Evolutionary conservation across 1,140 invertebrate genomes (phyloP).

Genomic region (Macrotrachela quadricornifera): DNA sequence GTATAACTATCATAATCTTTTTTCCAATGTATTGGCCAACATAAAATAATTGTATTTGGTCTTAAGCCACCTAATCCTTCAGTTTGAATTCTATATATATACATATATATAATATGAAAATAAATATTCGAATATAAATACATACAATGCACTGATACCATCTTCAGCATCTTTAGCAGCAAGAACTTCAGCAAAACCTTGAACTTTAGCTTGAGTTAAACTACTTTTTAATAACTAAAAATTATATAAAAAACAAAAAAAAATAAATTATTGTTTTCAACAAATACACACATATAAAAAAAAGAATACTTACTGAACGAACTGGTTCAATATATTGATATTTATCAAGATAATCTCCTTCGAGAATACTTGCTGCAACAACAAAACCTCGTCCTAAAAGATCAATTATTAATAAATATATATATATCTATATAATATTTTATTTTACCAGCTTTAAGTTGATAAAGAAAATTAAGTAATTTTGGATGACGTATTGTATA

Average conservation of each 20-base stretch:
- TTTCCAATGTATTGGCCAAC: constrained; percentile 84
- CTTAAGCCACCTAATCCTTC: constrained; percentile 86
- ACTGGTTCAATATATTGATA: constrained; percentile 46
- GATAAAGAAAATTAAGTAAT: constrained; percentile 75
- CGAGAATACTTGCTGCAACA: constrained; percentile 68
- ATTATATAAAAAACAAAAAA: no score
- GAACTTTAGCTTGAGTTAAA: constrained; percentile 72
- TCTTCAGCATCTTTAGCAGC: constrained; percentile 58
- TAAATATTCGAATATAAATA: constrained; percentile 11
- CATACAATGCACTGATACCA: constrained; percentile 71
- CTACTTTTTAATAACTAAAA: constrained; percentile 19
- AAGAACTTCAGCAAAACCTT: constrained; percentile 84
- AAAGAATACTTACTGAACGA: no score
- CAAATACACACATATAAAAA: no score
- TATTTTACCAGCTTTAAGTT: constrained; percentile 71
- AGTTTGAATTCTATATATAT: constrained; percentile 56
- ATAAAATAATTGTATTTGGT: constrained; percentile 88
- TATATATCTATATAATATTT: no score
- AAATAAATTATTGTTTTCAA: no score
- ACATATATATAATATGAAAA: no score
- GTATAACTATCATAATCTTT: no score
- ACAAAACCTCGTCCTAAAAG: constrained; percentile 43
- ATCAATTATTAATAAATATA: no score
- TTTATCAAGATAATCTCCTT: constrained; percentile 38
- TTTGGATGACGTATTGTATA: neutral